phyloP scores from a whole-genome alignment of 2,797 vertebrate species.

The Labroides dimidiatus region DNA sequence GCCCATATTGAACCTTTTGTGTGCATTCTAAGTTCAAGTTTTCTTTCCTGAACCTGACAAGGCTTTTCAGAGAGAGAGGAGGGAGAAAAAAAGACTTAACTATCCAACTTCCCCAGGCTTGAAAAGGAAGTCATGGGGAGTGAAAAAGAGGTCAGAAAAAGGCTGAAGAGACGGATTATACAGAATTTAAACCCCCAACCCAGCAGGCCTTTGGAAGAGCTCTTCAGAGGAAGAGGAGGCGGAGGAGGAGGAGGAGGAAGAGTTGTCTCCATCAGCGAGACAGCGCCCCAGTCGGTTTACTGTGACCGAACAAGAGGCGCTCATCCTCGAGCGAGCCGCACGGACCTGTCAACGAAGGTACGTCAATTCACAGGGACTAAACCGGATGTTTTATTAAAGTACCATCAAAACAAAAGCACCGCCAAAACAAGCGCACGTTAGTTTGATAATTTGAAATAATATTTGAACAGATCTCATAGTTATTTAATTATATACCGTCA shows the following conservation, averaged over 20 bases:
- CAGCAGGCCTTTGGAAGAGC: conserved; percentile 45
- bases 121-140: conserved; percentile 9
- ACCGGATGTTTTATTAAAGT: neutral
- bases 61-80: conserved; percentile 20
- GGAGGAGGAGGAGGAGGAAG: conserved; percentile 50
- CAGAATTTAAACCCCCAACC: conserved; percentile 57
- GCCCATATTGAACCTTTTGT: neutral
- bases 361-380: neutral
- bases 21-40: neutral
- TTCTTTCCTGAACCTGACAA: conserved; percentile 10
- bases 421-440: no score
- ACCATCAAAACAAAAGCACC: conserved; percentile 27
- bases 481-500: no score
- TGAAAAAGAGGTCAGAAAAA: conserved; percentile 31
- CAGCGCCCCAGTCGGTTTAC: conserved; percentile 72
- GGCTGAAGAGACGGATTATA: conserved; percentile 47
- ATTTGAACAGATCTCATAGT: neutral
- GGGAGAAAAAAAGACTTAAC: conserved; percentile 7
- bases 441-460: no score
- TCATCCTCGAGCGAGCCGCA: conserved; percentile 33
- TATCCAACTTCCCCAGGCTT: conserved; percentile 18
- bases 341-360: conserved; percentile 4
- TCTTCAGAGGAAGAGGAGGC: conserved; percentile 22
- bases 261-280: conserved; percentile 71
- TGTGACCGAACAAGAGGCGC: conserved; percentile 51